These are phyloP conservation scores for Melanaphis sacchari DNA, from an alignment of 1,140 invertebrate genomes.

Conservation along the genomic window DNA sequence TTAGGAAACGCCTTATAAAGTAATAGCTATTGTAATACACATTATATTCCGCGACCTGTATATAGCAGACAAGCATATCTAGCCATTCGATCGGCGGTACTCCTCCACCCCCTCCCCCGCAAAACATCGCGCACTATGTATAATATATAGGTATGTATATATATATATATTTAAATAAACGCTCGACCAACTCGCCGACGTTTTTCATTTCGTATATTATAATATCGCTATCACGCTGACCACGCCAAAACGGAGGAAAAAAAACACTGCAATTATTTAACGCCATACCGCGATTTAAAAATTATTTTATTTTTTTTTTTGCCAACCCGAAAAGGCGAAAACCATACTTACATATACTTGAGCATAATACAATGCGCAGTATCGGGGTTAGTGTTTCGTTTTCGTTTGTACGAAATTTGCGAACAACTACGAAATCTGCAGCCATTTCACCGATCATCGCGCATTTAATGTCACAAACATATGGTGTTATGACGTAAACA, in stretches of 20 bases:
- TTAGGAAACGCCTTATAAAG: conserved; percentile 57
- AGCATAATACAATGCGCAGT: background rate
- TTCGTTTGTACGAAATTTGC: background rate
- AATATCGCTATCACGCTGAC: background rate
- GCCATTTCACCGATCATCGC: background rate
- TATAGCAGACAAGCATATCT: background rate
- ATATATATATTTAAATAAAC: too few relatives aligned
- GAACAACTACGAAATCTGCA: too few relatives aligned
- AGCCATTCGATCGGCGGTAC: background rate
- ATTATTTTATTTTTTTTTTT: background rate
- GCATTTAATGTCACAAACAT: background rate
- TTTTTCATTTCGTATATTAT: background rate
- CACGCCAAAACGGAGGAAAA: background rate
- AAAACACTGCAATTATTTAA: background rate
- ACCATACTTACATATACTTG: background rate
- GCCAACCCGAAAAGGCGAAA: background rate
- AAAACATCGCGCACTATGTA: too few relatives aligned
- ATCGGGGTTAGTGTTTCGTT: background rate
- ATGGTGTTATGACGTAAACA: background rate
- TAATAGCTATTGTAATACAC: conserved; percentile 36
- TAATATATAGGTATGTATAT: background rate
- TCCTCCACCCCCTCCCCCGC: too few relatives aligned
- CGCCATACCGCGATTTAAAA: background rate
- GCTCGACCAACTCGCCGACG: too few relatives aligned
- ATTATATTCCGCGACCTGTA: background rate